Evolutionary conservation across 2,797 vertebrate genomes (phyloP).

Genomic region (Phataginus tricuspis): DNA sequence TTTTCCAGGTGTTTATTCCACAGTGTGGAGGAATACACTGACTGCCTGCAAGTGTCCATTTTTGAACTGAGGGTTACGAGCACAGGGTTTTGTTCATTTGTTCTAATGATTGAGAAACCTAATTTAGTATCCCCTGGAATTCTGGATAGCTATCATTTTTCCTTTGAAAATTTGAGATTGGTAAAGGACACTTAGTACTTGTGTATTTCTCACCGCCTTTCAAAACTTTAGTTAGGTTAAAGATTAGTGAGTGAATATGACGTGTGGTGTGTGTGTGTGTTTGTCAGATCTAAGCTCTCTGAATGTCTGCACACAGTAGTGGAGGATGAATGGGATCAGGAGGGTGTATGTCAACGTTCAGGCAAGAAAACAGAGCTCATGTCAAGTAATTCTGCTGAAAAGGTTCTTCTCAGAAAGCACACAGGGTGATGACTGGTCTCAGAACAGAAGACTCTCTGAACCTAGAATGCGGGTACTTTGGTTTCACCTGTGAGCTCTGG

Average conservation of each 20-base stretch:
- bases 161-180: not conserved
- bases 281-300: not conserved
- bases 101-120: not conserved
- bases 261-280: not conserved
- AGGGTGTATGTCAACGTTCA: not conserved
- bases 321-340: not conserved
- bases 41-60: not conserved
- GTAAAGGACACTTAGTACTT: not conserved
- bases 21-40: not conserved
- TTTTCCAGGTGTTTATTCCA: not conserved
- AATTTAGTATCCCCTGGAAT: not conserved
- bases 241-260: not conserved
- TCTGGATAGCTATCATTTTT: not conserved
- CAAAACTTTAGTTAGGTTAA: not conserved
- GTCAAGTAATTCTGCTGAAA: not conserved
- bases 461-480: not conserved
- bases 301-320: not conserved
- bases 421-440: not conserved
- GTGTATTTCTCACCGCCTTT: not conserved
- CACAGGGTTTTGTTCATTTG: not conserved
- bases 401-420: not conserved
- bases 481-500: not conserved
- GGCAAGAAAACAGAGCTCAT: not conserved
- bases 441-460: not conserved
- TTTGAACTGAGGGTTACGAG: not conserved